A percentile compares a stretch with the other conserved stretches of the same genome.
Evolutionary conservation across 2,113 vertebrate genomes (phyloP).

Genomic region (Burhinus oedicnemus): DNA sequence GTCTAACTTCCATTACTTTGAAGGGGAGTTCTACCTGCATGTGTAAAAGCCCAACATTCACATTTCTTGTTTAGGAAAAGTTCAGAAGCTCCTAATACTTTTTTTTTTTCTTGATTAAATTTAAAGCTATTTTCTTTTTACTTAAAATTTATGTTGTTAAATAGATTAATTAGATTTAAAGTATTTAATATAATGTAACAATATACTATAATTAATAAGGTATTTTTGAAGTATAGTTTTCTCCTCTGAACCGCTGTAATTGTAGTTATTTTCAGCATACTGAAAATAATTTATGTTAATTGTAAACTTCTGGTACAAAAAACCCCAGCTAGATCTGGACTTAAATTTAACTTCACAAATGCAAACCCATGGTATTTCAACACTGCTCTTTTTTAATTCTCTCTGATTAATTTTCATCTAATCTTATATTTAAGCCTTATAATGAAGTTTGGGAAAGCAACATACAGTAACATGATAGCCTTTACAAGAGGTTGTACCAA

Average conservation of each 20-base stretch:
- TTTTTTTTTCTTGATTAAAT: background rate
- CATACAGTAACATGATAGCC: background rate
- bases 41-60: background rate
- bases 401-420: background rate
- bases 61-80: background rate
- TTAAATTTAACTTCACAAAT: slow-evolving; percentile 2
- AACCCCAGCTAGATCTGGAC: accelerated
- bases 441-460: background rate
- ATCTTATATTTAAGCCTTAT: background rate
- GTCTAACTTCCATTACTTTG: background rate
- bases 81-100: background rate
- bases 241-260: background rate
- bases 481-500: background rate
- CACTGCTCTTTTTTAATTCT: background rate
- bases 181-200: background rate
- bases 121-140: background rate
- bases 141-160: background rate
- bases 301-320: background rate
- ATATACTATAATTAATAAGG: background rate
- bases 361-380: background rate
- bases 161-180: background rate
- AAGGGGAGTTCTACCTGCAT: background rate
- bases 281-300: background rate
- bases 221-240: background rate
- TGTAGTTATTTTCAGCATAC: background rate